phyloP scores from a whole-genome alignment of 2,113 vertebrate species.

The Promerops cafer region DNA sequence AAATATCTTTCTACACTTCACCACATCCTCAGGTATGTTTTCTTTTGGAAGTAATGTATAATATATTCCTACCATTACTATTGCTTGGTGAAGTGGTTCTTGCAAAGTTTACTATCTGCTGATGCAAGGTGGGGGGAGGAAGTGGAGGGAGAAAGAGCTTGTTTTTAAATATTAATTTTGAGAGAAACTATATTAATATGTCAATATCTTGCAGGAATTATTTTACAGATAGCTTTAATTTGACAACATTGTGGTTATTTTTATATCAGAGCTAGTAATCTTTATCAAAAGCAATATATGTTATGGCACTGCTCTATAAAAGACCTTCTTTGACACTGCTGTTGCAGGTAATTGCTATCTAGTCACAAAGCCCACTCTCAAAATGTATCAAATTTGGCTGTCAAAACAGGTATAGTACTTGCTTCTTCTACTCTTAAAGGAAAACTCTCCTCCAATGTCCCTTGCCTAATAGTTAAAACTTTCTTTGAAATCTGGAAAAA shows the following conservation, averaged over 20 bases:
- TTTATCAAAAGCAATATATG: neutral
- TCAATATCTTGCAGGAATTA: neutral
- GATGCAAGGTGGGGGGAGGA: neutral
- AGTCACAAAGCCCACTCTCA: neutral
- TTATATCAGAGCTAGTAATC: neutral
- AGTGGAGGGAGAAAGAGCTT: neutral
- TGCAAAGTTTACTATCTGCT: neutral
- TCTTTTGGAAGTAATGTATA: slow-evolving; percentile 21
- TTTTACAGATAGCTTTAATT: neutral
- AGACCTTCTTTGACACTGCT: neutral
- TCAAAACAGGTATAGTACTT: neutral
- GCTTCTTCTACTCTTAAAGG: neutral
- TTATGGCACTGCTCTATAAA: neutral
- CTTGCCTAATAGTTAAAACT: neutral
- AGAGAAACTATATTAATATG: neutral
- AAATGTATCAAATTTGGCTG: neutral
- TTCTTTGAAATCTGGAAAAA: neutral
- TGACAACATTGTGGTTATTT: neutral
- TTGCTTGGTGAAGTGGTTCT: neutral
- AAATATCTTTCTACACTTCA: slow-evolving; percentile 19
- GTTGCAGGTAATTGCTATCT: neutral
- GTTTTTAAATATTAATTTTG: neutral
- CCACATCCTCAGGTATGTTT: slow-evolving; percentile 40
- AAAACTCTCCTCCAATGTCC: neutral
- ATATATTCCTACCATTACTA: neutral